These are phyloP conservation scores for Indicator maculatus DNA, from an alignment of 2,113 vertebrate genomes.

Conservation along the genomic window DNA sequence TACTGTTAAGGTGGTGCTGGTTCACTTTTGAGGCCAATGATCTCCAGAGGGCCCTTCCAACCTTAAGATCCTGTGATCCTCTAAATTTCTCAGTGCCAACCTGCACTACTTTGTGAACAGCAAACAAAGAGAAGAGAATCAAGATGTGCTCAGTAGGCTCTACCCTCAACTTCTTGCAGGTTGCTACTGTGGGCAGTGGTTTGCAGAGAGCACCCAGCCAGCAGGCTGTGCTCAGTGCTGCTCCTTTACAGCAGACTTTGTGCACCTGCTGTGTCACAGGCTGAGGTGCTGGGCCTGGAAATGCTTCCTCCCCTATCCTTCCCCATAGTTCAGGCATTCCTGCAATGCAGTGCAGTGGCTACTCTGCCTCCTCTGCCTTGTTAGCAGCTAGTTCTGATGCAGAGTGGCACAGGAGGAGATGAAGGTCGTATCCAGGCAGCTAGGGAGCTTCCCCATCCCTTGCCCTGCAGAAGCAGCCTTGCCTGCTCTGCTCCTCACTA, in stretches of 20 bases:
- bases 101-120: background rate
- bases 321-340: background rate
- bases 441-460: background rate
- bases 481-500: background rate
- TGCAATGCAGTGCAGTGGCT: background rate
- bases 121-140: background rate
- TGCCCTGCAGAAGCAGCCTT: background rate
- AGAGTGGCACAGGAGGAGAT: background rate
- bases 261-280: background rate
- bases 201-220: background rate
- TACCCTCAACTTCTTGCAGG: background rate
- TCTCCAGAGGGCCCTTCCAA: too few relatives aligned
- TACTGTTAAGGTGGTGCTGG: background rate
- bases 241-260: background rate
- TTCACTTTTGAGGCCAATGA: background rate
- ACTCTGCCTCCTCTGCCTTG: background rate
- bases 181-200: rapidly evolving
- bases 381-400: background rate
- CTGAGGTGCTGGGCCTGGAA: background rate
- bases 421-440: background rate
- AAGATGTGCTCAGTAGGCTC: background rate
- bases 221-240: background rate
- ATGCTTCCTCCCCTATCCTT: background rate
- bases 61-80: too few relatives aligned
- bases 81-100: background rate